These are phyloP conservation scores for Coreius guichenoti DNA, from an alignment of 2,797 vertebrate genomes.

Conservation along the genomic window DNA sequence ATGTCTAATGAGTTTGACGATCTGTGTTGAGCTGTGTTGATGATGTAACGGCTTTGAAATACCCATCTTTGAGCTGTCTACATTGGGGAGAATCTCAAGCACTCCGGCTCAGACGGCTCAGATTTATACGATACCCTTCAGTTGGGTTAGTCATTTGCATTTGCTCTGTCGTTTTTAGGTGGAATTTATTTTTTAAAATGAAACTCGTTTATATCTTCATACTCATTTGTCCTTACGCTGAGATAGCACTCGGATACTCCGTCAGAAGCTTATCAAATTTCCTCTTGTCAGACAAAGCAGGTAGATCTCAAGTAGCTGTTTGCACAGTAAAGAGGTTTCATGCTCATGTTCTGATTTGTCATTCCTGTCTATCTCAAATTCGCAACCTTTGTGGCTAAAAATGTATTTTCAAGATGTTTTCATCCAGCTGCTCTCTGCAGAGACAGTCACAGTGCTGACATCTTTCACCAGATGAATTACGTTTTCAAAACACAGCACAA, in stretches of 20 bases:
- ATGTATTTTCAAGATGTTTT: conserved; percentile 40
- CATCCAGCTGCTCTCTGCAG: conserved; percentile 28
- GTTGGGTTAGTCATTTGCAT: conserved; percentile 18
- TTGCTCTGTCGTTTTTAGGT: background rate
- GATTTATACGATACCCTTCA: conserved; percentile 11
- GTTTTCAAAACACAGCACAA: conserved; percentile 22
- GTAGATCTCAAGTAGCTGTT: conserved; percentile 40
- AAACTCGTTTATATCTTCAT: conserved; percentile 44
- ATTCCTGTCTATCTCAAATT: conserved; percentile 8
- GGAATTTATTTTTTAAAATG: conserved; percentile 20
- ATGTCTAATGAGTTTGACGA: conserved; percentile 68
- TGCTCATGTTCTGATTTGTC: conserved; percentile 34
- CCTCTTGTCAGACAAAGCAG: conserved; percentile 44
- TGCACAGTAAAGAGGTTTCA: conserved; percentile 10
- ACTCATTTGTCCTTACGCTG: conserved; percentile 28
- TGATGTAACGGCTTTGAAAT: conserved; percentile 78
- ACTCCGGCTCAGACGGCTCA: background rate
- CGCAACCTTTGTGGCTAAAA: conserved; percentile 1
- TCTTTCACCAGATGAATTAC: conserved; percentile 34
- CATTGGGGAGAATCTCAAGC: conserved; percentile 18
- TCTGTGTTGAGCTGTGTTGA: conserved; percentile 63
- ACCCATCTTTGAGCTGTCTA: conserved; percentile 52
- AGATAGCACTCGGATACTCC: conserved; percentile 1
- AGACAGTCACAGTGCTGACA: conserved; percentile 1
- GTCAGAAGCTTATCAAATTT: conserved; percentile 27